A percentile compares a stretch with the other conserved stretches of the same genome.
phyloP scores from a whole-genome alignment of 2,888 invertebrate species.

The Tigriopus californicus region DNA sequence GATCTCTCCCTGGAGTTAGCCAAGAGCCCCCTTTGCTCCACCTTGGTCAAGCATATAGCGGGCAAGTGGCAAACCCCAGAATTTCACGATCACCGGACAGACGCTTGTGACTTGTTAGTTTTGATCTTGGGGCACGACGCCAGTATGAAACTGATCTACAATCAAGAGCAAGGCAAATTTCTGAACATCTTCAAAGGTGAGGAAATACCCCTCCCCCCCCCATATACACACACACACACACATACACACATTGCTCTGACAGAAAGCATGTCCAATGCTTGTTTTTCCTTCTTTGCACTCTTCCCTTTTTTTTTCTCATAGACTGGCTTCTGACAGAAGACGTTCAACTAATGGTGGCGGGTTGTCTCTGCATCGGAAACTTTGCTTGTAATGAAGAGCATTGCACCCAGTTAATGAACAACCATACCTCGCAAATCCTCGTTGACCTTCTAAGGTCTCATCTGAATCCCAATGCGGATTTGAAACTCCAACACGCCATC shows the following conservation, averaged over 20 bases:
- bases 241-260: too few relatives aligned
- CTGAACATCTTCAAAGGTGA: neutral
- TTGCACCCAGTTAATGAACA: neutral
- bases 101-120: neutral
- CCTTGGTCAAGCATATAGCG: neutral
- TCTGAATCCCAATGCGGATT: neutral
- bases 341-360: neutral
- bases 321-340: constrained; percentile 6
- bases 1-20: neutral
- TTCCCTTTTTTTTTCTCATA: neutral
- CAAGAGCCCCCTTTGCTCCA: constrained; percentile 1
- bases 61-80: neutral
- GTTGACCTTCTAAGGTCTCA: neutral
- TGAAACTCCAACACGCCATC: constrained; percentile 7
- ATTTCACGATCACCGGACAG: neutral
- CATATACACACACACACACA: too few relatives aligned
- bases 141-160: neutral
- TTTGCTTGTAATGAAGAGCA: constrained; percentile 1
- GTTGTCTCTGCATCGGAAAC: constrained; percentile 5
- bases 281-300: neutral
- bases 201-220: too few relatives aligned
- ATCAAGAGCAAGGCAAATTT: neutral
- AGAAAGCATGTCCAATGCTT: too few relatives aligned
- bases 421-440: neutral
- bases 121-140: constrained; percentile 2